Evolutionary conservation across 2,888 invertebrate species (phyloP).

Genomic region (Andrena bicolor): DNA sequence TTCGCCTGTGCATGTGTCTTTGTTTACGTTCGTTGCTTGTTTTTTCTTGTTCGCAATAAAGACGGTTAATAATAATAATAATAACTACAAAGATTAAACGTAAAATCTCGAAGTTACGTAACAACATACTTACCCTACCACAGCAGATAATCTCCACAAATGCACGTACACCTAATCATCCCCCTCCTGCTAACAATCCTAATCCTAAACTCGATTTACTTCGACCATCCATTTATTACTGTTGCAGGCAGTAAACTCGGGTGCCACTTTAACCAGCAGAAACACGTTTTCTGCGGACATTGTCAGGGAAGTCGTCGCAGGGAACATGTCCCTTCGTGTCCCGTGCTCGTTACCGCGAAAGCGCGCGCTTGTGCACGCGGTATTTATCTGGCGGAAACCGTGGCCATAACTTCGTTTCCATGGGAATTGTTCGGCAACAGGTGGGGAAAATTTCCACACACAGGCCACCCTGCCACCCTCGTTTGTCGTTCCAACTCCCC

Average conservation of each 20-base stretch:
- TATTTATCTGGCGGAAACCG: constrained; percentile 73
- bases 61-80: too few species aligned
- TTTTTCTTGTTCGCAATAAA: too few species aligned
- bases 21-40: too few species aligned
- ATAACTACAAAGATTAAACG: too few species aligned
- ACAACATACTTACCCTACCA: too few species aligned
- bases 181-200: neutral
- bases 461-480: constrained; percentile 64
- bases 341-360: constrained; percentile 27
- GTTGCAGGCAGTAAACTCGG: neutral
- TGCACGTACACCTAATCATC: neutral
- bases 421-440: constrained; percentile 84
- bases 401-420: constrained; percentile 82
- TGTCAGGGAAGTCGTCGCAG: constrained; percentile 14
- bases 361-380: constrained; percentile 41
- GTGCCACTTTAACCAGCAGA: neutral
- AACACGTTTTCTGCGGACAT: neutral
- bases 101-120: too few species aligned
- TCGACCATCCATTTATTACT: neutral
- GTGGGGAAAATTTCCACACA: constrained; percentile 83
- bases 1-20: too few species aligned
- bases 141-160: too few species aligned
- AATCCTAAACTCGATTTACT: neutral
- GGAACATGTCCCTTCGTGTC: constrained; percentile 34
- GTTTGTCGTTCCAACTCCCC: constrained; percentile 31